phyloP scores from a whole-genome alignment of 2,888 invertebrate species.

The Cristatella mucedo region DNA sequence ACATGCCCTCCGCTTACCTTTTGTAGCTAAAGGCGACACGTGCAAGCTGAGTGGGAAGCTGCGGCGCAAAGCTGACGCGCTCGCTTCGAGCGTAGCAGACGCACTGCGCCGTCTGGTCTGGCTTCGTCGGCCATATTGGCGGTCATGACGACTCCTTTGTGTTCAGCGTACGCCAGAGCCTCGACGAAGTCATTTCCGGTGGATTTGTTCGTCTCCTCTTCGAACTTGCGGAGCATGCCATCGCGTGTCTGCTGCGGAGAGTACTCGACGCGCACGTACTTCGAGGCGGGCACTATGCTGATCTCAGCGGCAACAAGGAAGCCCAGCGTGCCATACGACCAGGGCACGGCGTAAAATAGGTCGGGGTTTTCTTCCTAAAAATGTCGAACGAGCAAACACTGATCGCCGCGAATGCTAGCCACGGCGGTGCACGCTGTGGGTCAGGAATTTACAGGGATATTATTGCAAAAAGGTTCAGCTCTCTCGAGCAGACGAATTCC shows the following conservation, averaged over 20 bases:
- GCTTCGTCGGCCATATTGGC: slow-evolving; percentile 52
- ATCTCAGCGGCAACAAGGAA: slow-evolving; percentile 57
- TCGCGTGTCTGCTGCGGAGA: slow-evolving; percentile 43
- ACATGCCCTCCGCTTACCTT: no score
- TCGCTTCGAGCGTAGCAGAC: no score
- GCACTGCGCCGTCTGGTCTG: no score
- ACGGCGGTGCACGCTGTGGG: no score
- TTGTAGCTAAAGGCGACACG: no score
- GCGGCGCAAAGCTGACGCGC: no score
- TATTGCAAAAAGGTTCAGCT: no score
- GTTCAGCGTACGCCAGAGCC: slow-evolving; percentile 49
- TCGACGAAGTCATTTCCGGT: slow-evolving; percentile 57
- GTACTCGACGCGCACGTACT: slow-evolving; percentile 47
- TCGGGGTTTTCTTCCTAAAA: slow-evolving; percentile 52
- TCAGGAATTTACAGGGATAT: no score
- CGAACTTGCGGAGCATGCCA: slow-evolving; percentile 36
- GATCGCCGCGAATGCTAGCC: no score
- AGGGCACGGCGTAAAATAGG: slow-evolving; percentile 60
- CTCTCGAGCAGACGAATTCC: no score
- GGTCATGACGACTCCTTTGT: slow-evolving; percentile 58
- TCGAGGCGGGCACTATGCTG: slow-evolving; percentile 55
- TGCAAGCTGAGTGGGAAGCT: no score
- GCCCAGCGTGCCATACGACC: slow-evolving; percentile 70
- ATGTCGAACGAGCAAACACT: no score
- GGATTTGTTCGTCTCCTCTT: slow-evolving; percentile 42